phyloP scores from a whole-genome alignment of 2,113 vertebrate species.

The Rhabdornis inornatus region DNA sequence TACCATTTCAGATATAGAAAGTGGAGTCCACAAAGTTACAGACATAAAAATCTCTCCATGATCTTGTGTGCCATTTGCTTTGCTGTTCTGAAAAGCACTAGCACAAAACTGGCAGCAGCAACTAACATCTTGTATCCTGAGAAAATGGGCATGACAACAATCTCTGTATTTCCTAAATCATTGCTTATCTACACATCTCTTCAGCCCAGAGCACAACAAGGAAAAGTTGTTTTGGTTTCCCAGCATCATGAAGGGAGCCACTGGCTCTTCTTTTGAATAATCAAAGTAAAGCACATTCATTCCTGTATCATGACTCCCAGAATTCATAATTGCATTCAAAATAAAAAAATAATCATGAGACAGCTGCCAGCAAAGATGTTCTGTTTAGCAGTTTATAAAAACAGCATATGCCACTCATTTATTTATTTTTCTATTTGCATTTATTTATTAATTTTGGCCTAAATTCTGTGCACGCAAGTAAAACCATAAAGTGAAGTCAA shows the following conservation, averaged over 20 bases:
- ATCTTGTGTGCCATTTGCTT: background rate
- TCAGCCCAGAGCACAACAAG: background rate
- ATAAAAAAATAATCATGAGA: background rate
- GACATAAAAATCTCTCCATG: background rate
- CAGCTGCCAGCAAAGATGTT: background rate
- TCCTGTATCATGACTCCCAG: background rate
- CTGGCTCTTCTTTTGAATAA: background rate
- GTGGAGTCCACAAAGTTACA: background rate
- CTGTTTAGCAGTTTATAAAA: background rate
- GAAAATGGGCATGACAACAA: background rate
- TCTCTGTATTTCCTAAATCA: background rate
- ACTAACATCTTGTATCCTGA: background rate
- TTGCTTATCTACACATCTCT: background rate
- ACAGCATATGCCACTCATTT: background rate
- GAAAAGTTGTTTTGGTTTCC: background rate
- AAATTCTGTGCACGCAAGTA: background rate
- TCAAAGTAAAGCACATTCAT: background rate
- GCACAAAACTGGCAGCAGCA: background rate
- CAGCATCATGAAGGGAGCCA: background rate
- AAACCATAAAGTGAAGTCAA: background rate
- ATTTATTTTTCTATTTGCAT: background rate
- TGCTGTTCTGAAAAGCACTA: background rate
- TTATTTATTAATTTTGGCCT: slow-evolving; percentile 6
- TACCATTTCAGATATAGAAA: background rate
- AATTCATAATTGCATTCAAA: background rate